phyloP scores from a whole-genome alignment of 2,113 vertebrate species.

The Aix galericulata region DNA sequence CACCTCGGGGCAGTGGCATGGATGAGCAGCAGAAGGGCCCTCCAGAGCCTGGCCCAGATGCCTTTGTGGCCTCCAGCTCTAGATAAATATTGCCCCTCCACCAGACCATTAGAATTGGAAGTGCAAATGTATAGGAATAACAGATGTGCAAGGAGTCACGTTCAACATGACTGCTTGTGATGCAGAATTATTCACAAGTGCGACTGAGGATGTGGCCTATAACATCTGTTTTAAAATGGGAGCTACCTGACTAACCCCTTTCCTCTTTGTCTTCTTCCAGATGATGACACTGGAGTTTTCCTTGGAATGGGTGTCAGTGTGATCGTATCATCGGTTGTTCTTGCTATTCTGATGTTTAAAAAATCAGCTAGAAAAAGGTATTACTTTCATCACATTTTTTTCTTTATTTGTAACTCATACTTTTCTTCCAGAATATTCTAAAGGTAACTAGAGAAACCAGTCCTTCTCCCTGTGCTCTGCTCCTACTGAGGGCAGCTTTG shows the following conservation, averaged over 20 bases:
- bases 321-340: not conserved
- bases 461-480: not conserved
- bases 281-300: constrained; percentile 36
- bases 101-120: not conserved
- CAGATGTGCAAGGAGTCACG: not conserved
- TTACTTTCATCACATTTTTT: rapidly evolving
- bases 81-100: too few relatives aligned
- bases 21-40: not conserved
- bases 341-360: constrained; percentile 58
- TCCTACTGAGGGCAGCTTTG: not conserved
- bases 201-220: not conserved
- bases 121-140: not conserved
- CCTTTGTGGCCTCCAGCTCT: not conserved
- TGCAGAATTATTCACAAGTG: not conserved
- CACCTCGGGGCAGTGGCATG: not conserved
- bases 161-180: not conserved
- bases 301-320: constrained; percentile 50
- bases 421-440: not conserved
- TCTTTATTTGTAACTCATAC: rapidly evolving
- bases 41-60: not conserved
- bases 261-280: constrained; percentile 45
- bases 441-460: not conserved
- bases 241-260: not conserved
- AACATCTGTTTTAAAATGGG: not conserved
- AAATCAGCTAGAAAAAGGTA: constrained; percentile 76